Evolutionary conservation across 2,888 invertebrate species (phyloP), one percentile per base, ranked within the genome.

Genomic region (Stenotaenia linearis): DNA sequence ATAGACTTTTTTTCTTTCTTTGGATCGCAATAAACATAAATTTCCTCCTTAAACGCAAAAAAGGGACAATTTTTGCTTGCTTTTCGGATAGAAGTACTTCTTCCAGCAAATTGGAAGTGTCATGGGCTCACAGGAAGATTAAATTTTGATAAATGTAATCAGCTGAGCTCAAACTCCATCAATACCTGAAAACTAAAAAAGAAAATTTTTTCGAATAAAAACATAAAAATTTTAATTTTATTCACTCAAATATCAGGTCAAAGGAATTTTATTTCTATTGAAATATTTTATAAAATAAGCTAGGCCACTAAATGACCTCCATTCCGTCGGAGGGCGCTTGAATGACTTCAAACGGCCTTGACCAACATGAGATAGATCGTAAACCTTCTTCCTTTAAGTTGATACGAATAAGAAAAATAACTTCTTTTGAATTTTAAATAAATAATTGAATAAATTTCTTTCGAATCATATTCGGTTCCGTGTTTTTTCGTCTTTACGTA

Each of bases 141-240:
- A 61, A 61, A 61, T 5, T 45, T 45, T 61, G 61, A 61, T 61
- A 61, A 61, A 61, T 61, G 61, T 25, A 61, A 61, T 61, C 61
- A 61, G 61, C 25, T 61, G 61, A 28, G 61, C 61, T 61, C 61
- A 61, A 61, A 61, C 25, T 61, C 61, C 61, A 61, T 61, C 15
- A 23, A 2, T 1, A 5, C n/a, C n/a, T n/a, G n/a, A n/a, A n/a
- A n/a, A n/a, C n/a, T n/a, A n/a, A n/a, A n/a, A 45, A 18, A 6
- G 4, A 32, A 9, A 32, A 45, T 5, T 0, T 45, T 45, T 12
- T 15, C 45, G 15, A 45, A 15, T 12, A 45, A n/a, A 18, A 15
- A 15, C 6, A n/a, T 9, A 10, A 37, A 45, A 40, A 2, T 45
- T 45, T 45, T 45, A 15, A 45, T 45, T 18, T 3, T 1, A 3